Base-by-base conservation (phyloP, 2,888 invertebrate species). In the Ichneumon xanthorius region DNA sequence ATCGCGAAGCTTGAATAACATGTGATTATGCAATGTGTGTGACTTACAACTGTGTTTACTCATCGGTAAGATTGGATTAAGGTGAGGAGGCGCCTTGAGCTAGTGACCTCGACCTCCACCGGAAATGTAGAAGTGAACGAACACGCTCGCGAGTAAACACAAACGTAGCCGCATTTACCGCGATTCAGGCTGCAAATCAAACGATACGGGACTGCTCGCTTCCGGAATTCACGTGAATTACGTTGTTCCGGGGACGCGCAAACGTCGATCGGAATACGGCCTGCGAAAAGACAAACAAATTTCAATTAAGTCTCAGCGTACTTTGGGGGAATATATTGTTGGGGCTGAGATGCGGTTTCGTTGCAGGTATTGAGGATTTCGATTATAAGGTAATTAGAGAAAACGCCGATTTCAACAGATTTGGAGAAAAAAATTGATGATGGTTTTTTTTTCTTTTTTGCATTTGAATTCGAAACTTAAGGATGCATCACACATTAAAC, bases 131-230 rank as follows among this genome's bases (percentile, higher is more conserved):
- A 58, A 45, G 14, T 26, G n/a, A 14, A 22, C 11, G 72, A 55
- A 72, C 33, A 19, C 33, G 14, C 26, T 26, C 33, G 55, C 19
- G 26, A 48, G 22, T 58, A 53, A 11, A 63, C 30, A 48, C 48
- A 71, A 19, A 40, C 22, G 22, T 58, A 50, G n/a, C 48, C 71
- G 65, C 48, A 22, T 48, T 76, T 67, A 53, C 16, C 19, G 22
- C 73, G 81, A 50, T 61, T 67, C 40, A 16, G 70, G 70, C 73
- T 81, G 55, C 75, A 79, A 85, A 81, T 85, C 81, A 79, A 78
- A 82, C 65, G 16, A 82, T 55, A 67, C 19, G 16, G 37, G 55
- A 81, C 73, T 22, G 63, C 63, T 55, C 19, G 58, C 79, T 85
- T 82, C 71, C 79, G 70, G 73, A 48, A 81, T 65, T 48, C 37